These are phyloP conservation scores for Aspiorhynchus laticeps DNA, from an alignment of 2,113 vertebrate genomes.

Conservation along the genomic window DNA sequence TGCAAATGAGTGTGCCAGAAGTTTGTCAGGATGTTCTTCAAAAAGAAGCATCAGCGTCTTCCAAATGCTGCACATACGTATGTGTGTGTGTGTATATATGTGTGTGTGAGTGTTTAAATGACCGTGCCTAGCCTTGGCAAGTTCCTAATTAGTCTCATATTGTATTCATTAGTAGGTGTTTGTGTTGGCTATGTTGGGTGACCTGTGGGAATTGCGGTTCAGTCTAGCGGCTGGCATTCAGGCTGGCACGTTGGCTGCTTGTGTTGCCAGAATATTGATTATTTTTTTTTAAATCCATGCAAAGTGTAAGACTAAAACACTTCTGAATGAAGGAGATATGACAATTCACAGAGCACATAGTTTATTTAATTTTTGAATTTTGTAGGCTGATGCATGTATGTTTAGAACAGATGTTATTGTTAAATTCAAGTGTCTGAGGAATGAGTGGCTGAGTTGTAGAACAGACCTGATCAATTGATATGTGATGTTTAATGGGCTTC, in stretches of 20 bases:
- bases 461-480: neutral
- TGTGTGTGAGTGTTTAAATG: constrained; percentile 13
- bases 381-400: too few species aligned
- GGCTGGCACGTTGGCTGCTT: constrained; percentile 9
- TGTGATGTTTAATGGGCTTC: neutral
- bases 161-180: constrained; percentile 42
- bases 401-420: too few species aligned
- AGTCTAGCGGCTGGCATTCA: neutral
- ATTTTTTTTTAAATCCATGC: neutral
- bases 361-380: too few species aligned
- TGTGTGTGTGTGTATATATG: neutral
- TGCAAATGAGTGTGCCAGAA: constrained; percentile 20
- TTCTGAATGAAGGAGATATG: neutral
- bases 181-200: constrained; percentile 34
- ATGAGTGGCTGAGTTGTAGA: neutral
- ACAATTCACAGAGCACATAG: too few species aligned
- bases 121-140: constrained; percentile 4
- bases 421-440: too few species aligned
- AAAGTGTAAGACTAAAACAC: neutral
- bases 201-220: constrained; percentile 13
- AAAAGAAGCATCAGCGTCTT: neutral
- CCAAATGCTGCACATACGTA: neutral
- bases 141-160: constrained; percentile 1
- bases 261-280: constrained; percentile 13
- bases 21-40: constrained; percentile 1